phyloP scores from a whole-genome alignment of 2,797 vertebrate species.

The Lithobates sylvaticus region DNA sequence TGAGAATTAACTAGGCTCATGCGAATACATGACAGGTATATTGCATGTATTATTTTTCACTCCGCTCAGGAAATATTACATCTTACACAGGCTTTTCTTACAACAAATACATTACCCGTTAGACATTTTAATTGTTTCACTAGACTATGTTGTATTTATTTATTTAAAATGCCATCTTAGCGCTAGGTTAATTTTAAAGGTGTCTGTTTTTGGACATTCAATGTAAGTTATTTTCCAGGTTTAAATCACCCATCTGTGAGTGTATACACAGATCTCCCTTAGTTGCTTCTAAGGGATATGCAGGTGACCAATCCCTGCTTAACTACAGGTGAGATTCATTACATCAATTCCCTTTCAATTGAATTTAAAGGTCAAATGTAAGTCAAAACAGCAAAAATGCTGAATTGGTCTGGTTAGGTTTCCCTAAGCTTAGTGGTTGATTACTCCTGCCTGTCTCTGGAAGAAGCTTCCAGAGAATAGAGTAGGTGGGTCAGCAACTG shows the following conservation, averaged over 20 bases:
- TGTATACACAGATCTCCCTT: neutral
- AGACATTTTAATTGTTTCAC: conserved; percentile 5
- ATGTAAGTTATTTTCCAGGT: neutral
- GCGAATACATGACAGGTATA: conserved; percentile 22
- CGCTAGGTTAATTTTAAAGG: neutral
- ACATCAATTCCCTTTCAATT: too few relatives aligned
- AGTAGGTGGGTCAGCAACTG: too few relatives aligned
- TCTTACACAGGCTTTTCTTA: neutral
- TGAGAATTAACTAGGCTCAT: neutral
- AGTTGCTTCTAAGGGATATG: neutral
- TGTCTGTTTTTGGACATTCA: neutral
- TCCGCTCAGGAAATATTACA: neutral
- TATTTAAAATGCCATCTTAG: neutral
- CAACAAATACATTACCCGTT: conserved; percentile 6
- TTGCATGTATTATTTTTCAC: conserved; percentile 19
- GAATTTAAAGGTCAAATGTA: too few relatives aligned
- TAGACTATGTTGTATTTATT: neutral
- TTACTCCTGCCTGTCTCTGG: too few relatives aligned
- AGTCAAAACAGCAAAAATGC: too few relatives aligned
- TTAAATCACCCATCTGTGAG: neutral
- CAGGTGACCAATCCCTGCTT: neutral
- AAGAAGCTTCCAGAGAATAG: too few relatives aligned
- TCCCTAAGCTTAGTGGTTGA: too few relatives aligned
- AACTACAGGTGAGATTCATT: neutral
- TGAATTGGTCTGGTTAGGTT: too few relatives aligned